Evolutionary conservation across 2,888 invertebrate genomes (phyloP), one percentile per base, ranked within the genome.

Genomic region (Drosophila rubida): DNA sequence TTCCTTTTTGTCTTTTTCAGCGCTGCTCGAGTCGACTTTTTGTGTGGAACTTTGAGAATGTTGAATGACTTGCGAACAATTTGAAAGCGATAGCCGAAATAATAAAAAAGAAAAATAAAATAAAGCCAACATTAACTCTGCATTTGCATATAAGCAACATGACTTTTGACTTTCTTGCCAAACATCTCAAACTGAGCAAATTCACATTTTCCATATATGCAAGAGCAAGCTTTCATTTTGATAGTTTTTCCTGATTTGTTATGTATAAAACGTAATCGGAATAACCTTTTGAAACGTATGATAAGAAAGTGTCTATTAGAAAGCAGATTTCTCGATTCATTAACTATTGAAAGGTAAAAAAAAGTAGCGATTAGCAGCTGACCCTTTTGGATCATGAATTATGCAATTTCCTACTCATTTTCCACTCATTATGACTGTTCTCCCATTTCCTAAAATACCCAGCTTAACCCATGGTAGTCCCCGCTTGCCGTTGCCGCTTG

Each of bases 401-500:
- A 14, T 45, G 23, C 4, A 25, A 14, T 27, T 25, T 30, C 27
- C 48, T n/a, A n/a, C 2, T 1, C 4, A 16, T 23, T 13, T 22
- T 27, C 9, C n/a, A 14, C 13, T 49, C 8, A 39, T 41, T 48
- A 37, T 11, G 4, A 30, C 27, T 13, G 27, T 27, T 50, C 16
- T 37, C 19, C 41, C 19, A 4, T 49, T 41, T 39, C 13, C 3
- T 8, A 16, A 9, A 22, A 42, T 25, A 6, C 6, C n/a, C 30
- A 32, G 42, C 7, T 27, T 35, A 27, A 25, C 35, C 78, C 74
- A 75, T 68, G 62, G 74, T 75, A 14, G 16, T 19, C 14, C 2
- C 6, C 8, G 14, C 37, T 19, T 19, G 19, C 19, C 3, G 3
- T 60, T 57, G 7, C 14, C 14, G 37, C 16, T 57, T 39, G 19